These are phyloP conservation scores for Teinopalpus imperialis DNA, from an alignment of 2,888 invertebrate genomes.

Conservation along the genomic window DNA sequence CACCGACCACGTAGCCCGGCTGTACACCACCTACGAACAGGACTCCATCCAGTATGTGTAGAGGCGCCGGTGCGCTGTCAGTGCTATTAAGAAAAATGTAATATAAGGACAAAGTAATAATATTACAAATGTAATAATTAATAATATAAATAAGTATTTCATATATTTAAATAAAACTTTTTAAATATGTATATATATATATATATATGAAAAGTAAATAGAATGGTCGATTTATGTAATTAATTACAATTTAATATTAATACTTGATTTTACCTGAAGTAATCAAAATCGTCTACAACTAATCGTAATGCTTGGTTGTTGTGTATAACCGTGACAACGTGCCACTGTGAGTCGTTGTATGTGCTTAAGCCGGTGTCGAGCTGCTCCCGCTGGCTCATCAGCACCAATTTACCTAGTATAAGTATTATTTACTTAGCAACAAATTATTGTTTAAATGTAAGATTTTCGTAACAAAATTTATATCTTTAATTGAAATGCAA, in stretches of 20 bases:
- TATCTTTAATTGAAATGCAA: too few species aligned
- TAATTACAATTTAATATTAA: too few species aligned
- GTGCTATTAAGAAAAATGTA: constrained; percentile 58
- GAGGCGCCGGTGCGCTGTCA: constrained; percentile 79
- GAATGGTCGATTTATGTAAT: too few species aligned
- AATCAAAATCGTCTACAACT: constrained; percentile 92
- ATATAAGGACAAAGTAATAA: too few species aligned
- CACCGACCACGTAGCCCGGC: constrained; percentile 76
- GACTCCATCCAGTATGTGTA: constrained; percentile 85
- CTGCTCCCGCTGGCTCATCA: constrained; percentile 86
- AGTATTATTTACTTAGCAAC: too few species aligned
- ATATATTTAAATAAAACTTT: too few species aligned
- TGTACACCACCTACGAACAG: constrained; percentile 95
- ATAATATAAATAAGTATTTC: too few species aligned
- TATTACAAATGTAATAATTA: too few species aligned
- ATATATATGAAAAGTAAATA: too few species aligned
- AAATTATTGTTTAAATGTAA: too few species aligned
- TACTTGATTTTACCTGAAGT: constrained; percentile 74
- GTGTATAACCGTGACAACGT: constrained; percentile 94
- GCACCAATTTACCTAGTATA: constrained; percentile 73
- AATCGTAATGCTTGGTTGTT: constrained; percentile 85
- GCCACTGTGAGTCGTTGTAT: constrained; percentile 96
- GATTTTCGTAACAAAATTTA: too few species aligned
- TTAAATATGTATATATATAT: too few species aligned
- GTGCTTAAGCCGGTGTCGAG: constrained; percentile 81